phyloP scores from a whole-genome alignment of 2,797 vertebrate species.

The Chelidonichthys spinosus region DNA sequence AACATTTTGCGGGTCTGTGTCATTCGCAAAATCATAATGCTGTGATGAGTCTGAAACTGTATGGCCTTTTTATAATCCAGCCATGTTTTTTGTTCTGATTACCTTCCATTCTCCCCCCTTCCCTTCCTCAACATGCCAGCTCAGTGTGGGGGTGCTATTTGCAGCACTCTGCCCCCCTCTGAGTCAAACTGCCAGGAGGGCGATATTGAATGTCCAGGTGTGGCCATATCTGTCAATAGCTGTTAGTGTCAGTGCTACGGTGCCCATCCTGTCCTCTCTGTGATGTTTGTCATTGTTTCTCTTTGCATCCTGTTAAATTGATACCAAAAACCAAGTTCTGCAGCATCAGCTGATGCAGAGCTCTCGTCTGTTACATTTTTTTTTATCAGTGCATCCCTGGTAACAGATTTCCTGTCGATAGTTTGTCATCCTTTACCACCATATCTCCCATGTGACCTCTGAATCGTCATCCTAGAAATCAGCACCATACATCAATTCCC shows the following conservation, averaged over 20 bases:
- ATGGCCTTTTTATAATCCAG: conserved; percentile 1
- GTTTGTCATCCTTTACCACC: conserved; percentile 2
- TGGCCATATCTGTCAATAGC: conserved; percentile 63
- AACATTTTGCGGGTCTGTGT: background rate
- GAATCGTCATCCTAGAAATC: background rate
- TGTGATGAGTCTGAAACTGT: conserved; percentile 4
- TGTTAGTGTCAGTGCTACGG: conserved; percentile 53
- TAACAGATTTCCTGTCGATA: conserved; percentile 5
- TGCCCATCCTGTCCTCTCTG: conserved; percentile 39
- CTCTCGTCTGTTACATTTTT: background rate
- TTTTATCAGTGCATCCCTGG: conserved; percentile 33
- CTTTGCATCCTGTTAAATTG: background rate
- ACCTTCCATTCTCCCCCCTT: conserved; percentile 51
- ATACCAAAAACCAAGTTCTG: background rate
- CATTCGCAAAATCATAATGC: background rate
- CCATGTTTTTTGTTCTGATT: conserved; percentile 34
- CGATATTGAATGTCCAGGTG: conserved; percentile 85
- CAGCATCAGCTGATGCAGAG: background rate
- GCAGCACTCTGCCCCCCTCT: conserved; percentile 67
- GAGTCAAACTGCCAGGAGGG: conserved; percentile 75
- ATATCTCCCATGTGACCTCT: conserved; percentile 1
- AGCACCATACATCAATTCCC: background rate
- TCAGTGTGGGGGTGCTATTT: conserved; percentile 73
- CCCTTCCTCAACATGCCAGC: conserved; percentile 70
- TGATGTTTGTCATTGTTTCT: conserved; percentile 19